Percentiles rank a stretch among this genome's conserved stretches.
Conservation (phyloP, 2,797 vertebrate genomes). For the Paedocypris micromegethes region DNA sequence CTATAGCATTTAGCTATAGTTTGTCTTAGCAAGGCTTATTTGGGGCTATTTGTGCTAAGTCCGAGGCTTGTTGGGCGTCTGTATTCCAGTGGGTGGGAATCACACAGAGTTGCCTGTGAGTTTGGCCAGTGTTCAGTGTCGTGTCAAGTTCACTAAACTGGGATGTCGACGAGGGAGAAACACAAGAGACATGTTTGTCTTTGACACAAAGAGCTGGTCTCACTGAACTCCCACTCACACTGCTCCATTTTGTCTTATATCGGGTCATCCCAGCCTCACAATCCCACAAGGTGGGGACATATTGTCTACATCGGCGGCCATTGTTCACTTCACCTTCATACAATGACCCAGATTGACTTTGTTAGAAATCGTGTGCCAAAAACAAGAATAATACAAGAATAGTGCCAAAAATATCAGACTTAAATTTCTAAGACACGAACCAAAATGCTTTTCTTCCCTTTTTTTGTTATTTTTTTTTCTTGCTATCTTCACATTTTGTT, state of each 20-base stretch:
- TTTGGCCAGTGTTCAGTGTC: slow-evolving; percentile 47
- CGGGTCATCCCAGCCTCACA: slow-evolving; percentile 50
- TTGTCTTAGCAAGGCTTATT: no score
- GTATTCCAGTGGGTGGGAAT: slow-evolving; percentile 22
- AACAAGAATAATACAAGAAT: no score
- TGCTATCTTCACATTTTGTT: no score
- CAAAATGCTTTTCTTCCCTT: no score
- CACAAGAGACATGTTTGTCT: slow-evolving; percentile 60
- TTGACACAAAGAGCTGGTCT: slow-evolving; percentile 58
- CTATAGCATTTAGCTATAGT: no score
- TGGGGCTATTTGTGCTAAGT: no score
- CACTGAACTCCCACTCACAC: slow-evolving; percentile 30
- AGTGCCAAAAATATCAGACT: no score
- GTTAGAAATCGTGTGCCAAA: neutral
- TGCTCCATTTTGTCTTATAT: slow-evolving; percentile 24
- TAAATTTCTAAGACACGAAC: no score
- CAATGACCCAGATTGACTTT: slow-evolving; percentile 21
- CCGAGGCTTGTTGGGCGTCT: slow-evolving; percentile 9
- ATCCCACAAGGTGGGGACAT: slow-evolving; percentile 39
- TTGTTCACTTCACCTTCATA: slow-evolving; percentile 1
- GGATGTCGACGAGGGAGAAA: slow-evolving; percentile 35
- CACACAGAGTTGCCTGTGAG: slow-evolving; percentile 33
- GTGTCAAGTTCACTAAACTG: slow-evolving; percentile 53
- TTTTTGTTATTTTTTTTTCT: no score
- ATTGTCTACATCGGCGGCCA: slow-evolving; percentile 29